A percentile compares a stretch with the other conserved stretches of the same genome.
phyloP scores from a whole-genome alignment of 2,888 invertebrate species.

The Callyntrura sp. region DNA sequence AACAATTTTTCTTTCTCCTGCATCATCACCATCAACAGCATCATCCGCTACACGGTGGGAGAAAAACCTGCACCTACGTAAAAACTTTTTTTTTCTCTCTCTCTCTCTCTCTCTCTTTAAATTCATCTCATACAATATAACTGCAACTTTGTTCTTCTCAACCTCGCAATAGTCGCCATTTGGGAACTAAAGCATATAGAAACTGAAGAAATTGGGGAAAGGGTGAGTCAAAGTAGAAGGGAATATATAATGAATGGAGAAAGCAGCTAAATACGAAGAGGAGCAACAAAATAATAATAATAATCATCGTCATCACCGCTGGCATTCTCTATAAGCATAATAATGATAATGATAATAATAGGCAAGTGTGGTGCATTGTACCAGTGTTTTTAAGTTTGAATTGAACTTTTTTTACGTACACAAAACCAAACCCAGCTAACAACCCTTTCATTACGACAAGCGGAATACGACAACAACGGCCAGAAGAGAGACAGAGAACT shows the following conservation, averaged over 20 bases:
- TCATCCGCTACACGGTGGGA: not conserved
- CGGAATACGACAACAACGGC: too few relatives aligned
- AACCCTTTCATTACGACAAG: not conserved
- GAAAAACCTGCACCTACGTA: not conserved
- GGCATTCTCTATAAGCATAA: constrained; percentile 38
- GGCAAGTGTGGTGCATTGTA: constrained; percentile 60
- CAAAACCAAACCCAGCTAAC: constrained; percentile 19
- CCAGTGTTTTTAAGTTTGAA: constrained; percentile 39
- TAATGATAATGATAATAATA: constrained; percentile 56
- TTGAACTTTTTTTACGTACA: constrained; percentile 42
- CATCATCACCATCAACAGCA: too few relatives aligned
- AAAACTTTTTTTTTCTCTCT: too few relatives aligned
- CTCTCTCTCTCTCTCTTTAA: too few relatives aligned
- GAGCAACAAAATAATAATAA: constrained; percentile 55
- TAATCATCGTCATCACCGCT: constrained; percentile 33
- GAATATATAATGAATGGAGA: constrained; percentile 49
- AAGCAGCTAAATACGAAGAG: constrained; percentile 28
- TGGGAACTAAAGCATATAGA: not conserved
- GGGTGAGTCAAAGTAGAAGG: constrained; percentile 54
- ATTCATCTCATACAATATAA: constrained; percentile 18
- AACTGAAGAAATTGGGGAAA: constrained; percentile 32
- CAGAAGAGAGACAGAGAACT: too few relatives aligned
- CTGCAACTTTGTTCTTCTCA: not conserved
- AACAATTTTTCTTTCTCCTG: constrained; percentile 27
- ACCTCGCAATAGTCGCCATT: not conserved